Evolutionary conservation across 2,797 vertebrate genomes (phyloP).

Genomic region (Scolopax bukidnonensis): DNA sequence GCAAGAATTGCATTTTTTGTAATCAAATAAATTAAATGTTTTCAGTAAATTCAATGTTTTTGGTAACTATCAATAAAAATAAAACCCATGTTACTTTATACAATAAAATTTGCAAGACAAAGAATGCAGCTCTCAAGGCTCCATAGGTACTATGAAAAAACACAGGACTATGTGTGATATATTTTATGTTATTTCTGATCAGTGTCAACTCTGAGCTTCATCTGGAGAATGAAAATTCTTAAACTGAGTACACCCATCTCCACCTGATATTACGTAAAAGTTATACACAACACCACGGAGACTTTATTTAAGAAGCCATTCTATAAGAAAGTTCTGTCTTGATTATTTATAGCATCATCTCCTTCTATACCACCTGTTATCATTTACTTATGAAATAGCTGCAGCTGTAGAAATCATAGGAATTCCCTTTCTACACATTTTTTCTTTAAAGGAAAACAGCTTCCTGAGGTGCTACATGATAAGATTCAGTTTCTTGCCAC

Average conservation of each 20-base stretch:
- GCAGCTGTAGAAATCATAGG: not conserved
- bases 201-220: not conserved
- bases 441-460: not conserved
- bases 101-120: not conserved
- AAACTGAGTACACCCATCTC: not conserved
- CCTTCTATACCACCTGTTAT: not conserved
- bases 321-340: not conserved
- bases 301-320: not conserved
- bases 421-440: not conserved
- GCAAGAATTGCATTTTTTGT: not conserved
- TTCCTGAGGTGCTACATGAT: not conserved
- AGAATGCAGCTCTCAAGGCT: not conserved
- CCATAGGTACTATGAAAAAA: not conserved
- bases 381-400: not conserved
- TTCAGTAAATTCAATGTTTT: not conserved
- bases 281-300: not conserved
- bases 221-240: not conserved
- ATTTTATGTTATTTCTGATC: not conserved
- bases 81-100: not conserved
- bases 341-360: constrained; percentile 1
- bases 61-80: not conserved
- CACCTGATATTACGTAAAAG: not conserved
- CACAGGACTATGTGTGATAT: not conserved
- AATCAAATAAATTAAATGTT: not conserved
- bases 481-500: not conserved